These are phyloP conservation scores for Patella pellucida DNA, from an alignment of 2,888 invertebrate genomes.

Conservation along the genomic window DNA sequence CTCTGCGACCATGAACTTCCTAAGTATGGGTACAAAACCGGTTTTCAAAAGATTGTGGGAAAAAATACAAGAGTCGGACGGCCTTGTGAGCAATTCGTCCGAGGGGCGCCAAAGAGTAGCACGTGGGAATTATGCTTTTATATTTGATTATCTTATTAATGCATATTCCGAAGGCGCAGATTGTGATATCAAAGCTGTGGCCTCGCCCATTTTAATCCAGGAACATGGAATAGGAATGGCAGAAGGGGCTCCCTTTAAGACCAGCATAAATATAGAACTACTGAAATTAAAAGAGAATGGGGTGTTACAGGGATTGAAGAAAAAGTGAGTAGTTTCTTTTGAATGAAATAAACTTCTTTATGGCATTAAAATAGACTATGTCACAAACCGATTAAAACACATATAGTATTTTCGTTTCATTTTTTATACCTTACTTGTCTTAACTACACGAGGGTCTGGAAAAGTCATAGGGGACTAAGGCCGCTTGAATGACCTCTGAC, in stretches of 20 bases:
- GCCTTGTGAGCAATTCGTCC: constrained; percentile 24
- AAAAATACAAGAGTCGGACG: constrained; percentile 24
- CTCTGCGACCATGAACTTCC: constrained; percentile 58
- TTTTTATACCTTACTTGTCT: too few relatives aligned
- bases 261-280: constrained; percentile 56
- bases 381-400: too few relatives aligned
- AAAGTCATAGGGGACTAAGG: too few relatives aligned
- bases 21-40: constrained; percentile 28
- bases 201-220: constrained; percentile 55
- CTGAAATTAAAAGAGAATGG: constrained; percentile 54
- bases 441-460: too few relatives aligned
- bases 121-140: constrained; percentile 45
- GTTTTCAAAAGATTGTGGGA: constrained; percentile 47
- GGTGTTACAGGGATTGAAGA: constrained; percentile 46
- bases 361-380: neutral
- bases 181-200: constrained; percentile 52
- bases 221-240: constrained; percentile 62
- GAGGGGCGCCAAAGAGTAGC: constrained; percentile 22
- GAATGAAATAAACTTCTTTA: too few relatives aligned
- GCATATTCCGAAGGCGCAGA: constrained; percentile 50
- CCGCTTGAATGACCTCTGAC: too few relatives aligned
- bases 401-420: too few relatives aligned
- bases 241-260: constrained; percentile 35
- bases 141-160: constrained; percentile 61
- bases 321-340: constrained; percentile 42